Conservation (phyloP, 1,140 invertebrate genomes). For the Vanessa atalanta region DNA sequence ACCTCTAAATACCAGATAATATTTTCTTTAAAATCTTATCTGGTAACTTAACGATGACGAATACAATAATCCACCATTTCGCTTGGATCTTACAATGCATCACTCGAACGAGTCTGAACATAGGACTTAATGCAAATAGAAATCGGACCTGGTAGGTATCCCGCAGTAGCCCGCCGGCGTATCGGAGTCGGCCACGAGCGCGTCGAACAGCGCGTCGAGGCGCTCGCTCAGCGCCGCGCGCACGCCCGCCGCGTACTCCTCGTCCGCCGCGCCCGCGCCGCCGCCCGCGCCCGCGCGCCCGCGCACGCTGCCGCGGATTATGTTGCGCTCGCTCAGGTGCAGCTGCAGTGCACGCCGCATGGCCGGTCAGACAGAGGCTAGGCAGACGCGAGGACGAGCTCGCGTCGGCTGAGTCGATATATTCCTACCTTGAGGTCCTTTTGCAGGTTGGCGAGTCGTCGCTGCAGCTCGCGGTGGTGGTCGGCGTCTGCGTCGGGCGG, state of each 20-base stretch:
- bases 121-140: neutral
- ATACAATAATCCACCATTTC: too few species aligned
- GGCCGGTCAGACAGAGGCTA: too few species aligned
- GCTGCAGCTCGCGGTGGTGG: slow-evolving; percentile 83
- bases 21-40: too few species aligned
- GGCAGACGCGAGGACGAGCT: too few species aligned
- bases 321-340: slow-evolving; percentile 75
- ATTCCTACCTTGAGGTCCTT: slow-evolving; percentile 83
- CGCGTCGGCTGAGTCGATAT: neutral
- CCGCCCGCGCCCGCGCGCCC: slow-evolving; percentile 45
- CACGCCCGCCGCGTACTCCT: slow-evolving; percentile 69
- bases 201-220: slow-evolving; percentile 68
- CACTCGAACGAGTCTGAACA: neutral
- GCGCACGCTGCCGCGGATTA: slow-evolving; percentile 69
- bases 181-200: slow-evolving; percentile 63
- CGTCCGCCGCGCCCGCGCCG: slow-evolving; percentile 53
- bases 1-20: too few species aligned
- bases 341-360: slow-evolving; percentile 44
- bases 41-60: too few species aligned
- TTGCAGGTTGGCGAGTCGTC: slow-evolving; percentile 86
- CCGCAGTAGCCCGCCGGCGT: slow-evolving; percentile 62
- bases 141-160: slow-evolving; percentile 63
- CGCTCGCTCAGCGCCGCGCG: slow-evolving; percentile 63
- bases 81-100: too few species aligned
- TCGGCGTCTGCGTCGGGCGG: slow-evolving; percentile 57